phyloP scores from a whole-genome alignment of 2,797 vertebrate species.

The Mionectes olivaceus region DNA sequence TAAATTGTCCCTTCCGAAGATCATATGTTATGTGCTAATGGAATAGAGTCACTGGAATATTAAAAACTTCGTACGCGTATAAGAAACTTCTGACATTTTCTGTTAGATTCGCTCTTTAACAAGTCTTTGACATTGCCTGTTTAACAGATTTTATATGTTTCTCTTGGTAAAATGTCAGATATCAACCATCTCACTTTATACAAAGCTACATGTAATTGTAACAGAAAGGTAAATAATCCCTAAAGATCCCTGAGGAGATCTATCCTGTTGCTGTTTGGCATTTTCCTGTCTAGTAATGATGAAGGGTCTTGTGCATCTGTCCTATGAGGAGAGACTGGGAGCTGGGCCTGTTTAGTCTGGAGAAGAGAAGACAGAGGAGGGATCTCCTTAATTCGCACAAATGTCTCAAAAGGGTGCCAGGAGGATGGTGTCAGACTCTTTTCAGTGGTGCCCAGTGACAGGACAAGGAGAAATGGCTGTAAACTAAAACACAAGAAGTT shows the following conservation, averaged over 20 bases:
- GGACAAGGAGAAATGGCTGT: background rate
- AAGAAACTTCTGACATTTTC: background rate
- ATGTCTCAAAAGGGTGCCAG: background rate
- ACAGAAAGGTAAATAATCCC: conserved; percentile 16
- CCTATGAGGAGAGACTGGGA: background rate
- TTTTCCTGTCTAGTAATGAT: background rate
- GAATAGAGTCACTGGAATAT: background rate
- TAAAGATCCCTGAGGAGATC: background rate
- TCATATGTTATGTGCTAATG: background rate
- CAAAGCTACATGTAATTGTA: conserved; percentile 6
- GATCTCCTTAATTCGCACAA: background rate
- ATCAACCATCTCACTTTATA: background rate
- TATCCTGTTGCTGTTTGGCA: background rate
- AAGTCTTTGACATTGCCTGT: background rate
- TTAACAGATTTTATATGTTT: background rate
- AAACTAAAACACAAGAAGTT: background rate
- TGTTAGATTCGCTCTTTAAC: background rate
- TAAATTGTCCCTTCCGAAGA: background rate
- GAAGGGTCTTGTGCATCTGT: background rate
- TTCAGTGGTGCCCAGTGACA: background rate
- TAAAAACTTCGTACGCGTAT: background rate
- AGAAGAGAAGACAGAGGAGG: background rate
- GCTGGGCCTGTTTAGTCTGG: background rate
- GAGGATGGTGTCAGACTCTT: background rate
- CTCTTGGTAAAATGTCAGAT: background rate